Evolutionary conservation across 2,797 vertebrate species (phyloP).

Genomic region (Sebastes variabilis): DNA sequence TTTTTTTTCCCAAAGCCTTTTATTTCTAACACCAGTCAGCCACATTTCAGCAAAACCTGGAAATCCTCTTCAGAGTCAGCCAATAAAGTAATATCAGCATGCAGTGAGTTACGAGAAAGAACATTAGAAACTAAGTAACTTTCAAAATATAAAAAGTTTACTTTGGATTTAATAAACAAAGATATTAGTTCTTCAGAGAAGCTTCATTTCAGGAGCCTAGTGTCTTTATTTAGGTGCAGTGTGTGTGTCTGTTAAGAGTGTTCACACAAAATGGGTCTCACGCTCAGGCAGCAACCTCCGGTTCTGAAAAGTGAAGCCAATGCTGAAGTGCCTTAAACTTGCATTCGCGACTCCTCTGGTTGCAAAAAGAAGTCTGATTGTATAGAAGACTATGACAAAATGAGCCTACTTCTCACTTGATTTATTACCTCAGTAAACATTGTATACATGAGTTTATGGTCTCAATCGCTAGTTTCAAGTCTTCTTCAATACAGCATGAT

Average conservation of each 20-base stretch:
- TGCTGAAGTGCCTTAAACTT: no score
- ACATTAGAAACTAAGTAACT: neutral
- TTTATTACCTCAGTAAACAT: no score
- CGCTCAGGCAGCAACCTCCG: neutral
- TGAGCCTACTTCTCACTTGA: no score
- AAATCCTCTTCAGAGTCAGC: neutral
- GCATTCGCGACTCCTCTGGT: no score
- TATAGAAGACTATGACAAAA: no score
- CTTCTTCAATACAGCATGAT: no score
- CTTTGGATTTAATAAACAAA: neutral
- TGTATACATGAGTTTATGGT: no score
- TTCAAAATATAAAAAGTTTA: neutral
- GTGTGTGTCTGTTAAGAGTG: neutral
- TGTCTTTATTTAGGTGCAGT: neutral
- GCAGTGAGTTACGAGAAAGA: neutral
- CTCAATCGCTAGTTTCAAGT: no score
- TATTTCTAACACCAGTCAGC: neutral
- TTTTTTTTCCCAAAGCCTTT: neutral
- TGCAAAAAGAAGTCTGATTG: no score
- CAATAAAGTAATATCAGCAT: neutral
- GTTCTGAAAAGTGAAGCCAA: neutral
- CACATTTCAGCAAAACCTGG: neutral
- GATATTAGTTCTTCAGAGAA: neutral
- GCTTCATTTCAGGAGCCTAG: neutral
- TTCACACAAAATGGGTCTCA: no score